phyloP scores from a whole-genome alignment of 2,113 vertebrate genomes.

The Chlorocebus sabaeus region DNA sequence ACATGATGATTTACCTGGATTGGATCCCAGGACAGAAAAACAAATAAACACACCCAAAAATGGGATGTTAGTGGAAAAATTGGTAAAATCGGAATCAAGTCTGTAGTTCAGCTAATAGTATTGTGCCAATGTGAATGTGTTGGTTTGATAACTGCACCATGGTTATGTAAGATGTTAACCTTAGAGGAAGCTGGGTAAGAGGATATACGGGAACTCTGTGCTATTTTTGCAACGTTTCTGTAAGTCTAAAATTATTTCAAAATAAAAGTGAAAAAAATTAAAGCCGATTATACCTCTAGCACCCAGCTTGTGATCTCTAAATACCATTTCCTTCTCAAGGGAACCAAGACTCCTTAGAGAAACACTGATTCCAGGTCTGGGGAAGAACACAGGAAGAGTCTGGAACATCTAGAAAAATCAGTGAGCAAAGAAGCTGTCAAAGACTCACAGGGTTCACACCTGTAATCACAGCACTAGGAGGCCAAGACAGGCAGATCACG shows the following conservation, averaged over 20 bases:
- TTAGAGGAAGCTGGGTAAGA: conserved; percentile 25
- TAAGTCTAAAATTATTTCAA: conserved; percentile 51
- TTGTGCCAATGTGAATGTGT: neutral
- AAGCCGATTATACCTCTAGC: neutral
- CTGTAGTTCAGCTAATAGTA: neutral
- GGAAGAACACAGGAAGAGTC: neutral
- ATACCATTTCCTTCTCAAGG: neutral
- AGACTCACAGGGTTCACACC: neutral
- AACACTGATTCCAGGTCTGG: neutral
- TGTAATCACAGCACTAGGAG: too few species aligned
- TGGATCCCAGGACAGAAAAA: neutral
- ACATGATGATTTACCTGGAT: neutral
- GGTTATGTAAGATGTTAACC: conserved; percentile 10
- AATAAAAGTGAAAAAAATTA: conserved; percentile 11
- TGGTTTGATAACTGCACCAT: neutral
- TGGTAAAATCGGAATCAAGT: neutral
- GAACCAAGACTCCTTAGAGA: neutral
- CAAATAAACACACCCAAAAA: neutral
- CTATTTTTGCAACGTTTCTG: conserved; percentile 53
- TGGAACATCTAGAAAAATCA: neutral
- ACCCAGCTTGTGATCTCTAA: neutral
- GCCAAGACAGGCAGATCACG: too few species aligned
- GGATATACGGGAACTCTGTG: neutral
- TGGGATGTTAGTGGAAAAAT: neutral
- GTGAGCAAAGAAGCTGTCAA: neutral